Base-by-base conservation (phyloP, 2,113 vertebrate species). In the Arvicanthis niloticus region DNA sequence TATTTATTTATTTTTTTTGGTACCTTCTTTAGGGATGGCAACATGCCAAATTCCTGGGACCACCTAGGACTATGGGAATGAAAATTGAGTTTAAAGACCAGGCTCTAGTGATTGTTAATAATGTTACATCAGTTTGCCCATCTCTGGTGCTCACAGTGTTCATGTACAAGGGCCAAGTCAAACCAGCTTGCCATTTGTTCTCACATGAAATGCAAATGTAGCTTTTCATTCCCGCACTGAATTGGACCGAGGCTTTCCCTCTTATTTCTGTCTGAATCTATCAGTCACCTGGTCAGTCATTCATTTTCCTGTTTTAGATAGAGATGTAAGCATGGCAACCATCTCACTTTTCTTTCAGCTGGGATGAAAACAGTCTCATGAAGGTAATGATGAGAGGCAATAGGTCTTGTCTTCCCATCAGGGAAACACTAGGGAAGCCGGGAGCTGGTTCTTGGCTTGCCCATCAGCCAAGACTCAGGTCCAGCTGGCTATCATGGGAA, bases 221-320 rank as follows among this genome's bases (percentile, higher is more conserved):
- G 53, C 7, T 2, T 89, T 93, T 94, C 29, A 26, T 70, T 75
- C 17, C 11, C 37, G 75, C 37, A 56, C 2, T 62, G 16, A 95
- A 16, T 48, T n/a, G 68, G 51, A 15, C 19, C 93, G 65, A 29
- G 58, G 16, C 2, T 31, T 93, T 80, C 93, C 58, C 12, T 72
- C 22, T 48, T 12, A 65, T 60, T 91, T 70, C 90, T 78, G 51
- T 89, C 91, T 12, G 5, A 89, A 67, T 40, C 70, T 1, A 0
- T 73, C n/a, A 12, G 19, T 90, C 15, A 56, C 45, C 53, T 1
- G 37, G 15, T 45, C 62, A 87, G 34, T 5, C 45, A 62, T 80
- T 88, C 34, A 53, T 91, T 85, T 91, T 89, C 48, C 37, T 68
- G 51, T 26, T 60, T 89, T 56, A 80, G 45, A 48, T 81, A 95